A percentile compares a stretch with the other conserved stretches of the same genome.
Evolutionary conservation across 2,113 vertebrate genomes (phyloP).

Genomic region (Pan paniscus): DNA sequence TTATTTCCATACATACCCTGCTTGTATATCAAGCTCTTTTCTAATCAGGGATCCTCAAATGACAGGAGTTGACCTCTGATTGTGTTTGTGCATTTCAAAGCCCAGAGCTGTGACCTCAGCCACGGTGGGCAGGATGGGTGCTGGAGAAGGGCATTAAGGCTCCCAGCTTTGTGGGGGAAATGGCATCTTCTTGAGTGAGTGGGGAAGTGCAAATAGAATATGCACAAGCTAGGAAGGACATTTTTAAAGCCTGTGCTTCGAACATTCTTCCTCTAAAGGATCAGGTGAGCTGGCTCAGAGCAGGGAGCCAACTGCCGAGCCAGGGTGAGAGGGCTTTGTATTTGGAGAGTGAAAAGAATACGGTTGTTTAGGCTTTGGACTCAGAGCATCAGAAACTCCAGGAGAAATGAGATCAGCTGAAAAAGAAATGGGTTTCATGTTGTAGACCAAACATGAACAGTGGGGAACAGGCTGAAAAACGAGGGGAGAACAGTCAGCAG

Average conservation of each 20-base stretch:
- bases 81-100: neutral
- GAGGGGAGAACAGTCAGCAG: neutral
- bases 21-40: neutral
- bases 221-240: neutral
- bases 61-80: neutral
- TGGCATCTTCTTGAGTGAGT: neutral
- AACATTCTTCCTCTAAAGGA: conserved; percentile 13
- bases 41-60: neutral
- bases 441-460: conserved; percentile 33
- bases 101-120: neutral
- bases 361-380: rapidly evolving
- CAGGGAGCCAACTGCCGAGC: conserved; percentile 12
- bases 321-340: neutral
- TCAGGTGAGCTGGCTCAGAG: neutral
- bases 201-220: neutral
- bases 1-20: no score
- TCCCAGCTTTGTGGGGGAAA: neutral
- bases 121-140: neutral
- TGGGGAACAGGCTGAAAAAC: neutral
- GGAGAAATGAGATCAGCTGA: conserved; percentile 47
- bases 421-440: neutral
- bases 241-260: neutral
- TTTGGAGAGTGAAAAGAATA: conserved; percentile 31
- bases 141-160: neutral
- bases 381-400: neutral